Evolutionary conservation across 2,888 invertebrate species (phyloP), one percentile per base, ranked within the genome.

Genomic region (Bombyx huttoni): DNA sequence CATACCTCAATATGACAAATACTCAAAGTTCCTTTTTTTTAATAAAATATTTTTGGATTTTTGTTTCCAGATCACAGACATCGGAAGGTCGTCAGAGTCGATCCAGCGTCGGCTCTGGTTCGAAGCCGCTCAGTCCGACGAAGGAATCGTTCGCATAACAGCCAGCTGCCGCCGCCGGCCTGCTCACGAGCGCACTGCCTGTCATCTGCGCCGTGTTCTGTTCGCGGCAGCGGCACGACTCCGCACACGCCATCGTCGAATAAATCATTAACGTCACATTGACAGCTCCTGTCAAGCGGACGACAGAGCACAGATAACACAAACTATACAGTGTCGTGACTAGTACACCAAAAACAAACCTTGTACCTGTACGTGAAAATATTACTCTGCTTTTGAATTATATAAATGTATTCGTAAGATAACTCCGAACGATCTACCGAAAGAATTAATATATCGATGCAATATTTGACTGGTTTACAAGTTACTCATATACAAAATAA

Each of bases 111-210:
- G 67, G 78, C 14, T 84, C 85, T 8, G 60, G 64, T 34, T 74
- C 78, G 52, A 84, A 86, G 74, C 81, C 75, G 49, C 57, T 72
- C 53, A 81, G 78, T 47, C 86, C 86, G 8, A 73, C 70, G 1
- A 81, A 81, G 64, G 88, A 88, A 54, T 78, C 86, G 65, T 78
- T 70, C 73, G 88, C 88, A 77, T 87, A 87, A 83, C 87, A 68
- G 59, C 68, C 81, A 70, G 68, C 70, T 56, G 54, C 73, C 65
- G 75, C 75, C 71, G 80, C 76, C 54, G 78, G 83, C 54, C 63
- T 79, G 14, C 77, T 84, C 52, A 65, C 77, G 57, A 65, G 73
- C 65, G 85, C 85, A 13, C 64, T 86, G 61, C 85, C 86, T 55
- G 70, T 73, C 46, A 73, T 87, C 52, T 86, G 87, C 73, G 81